Conservation (phyloP, 1,140 invertebrate species). For the Calliphora vicina region DNA sequence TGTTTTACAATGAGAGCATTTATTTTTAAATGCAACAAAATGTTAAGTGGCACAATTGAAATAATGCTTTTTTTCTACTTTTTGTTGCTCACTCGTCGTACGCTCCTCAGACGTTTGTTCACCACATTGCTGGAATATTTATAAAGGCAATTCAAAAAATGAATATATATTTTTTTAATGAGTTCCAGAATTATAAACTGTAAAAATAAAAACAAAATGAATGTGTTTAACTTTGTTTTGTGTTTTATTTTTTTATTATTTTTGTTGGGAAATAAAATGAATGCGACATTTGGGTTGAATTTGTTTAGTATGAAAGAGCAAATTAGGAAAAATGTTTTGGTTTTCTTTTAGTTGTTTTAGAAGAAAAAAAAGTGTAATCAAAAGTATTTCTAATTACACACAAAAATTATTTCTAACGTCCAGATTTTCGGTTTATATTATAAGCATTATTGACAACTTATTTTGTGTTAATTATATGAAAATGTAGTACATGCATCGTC, state of each 20-base stretch:
- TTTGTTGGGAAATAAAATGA: background rate
- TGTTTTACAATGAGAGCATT: constrained; percentile 16
- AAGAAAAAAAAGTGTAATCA: too few relatives aligned
- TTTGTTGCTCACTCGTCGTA: background rate
- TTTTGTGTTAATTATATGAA: too few relatives aligned
- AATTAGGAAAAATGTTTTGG: background rate
- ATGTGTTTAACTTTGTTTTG: background rate
- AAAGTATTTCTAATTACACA: too few relatives aligned
- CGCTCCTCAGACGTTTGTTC: background rate
- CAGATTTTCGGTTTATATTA: too few relatives aligned
- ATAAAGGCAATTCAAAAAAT: background rate
- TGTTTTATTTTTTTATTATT: background rate
- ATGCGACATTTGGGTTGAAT: background rate
- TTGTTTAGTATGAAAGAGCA: background rate
- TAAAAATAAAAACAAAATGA: background rate
- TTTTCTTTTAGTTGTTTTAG: too few relatives aligned
- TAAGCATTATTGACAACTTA: too few relatives aligned
- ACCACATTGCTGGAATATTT: background rate
- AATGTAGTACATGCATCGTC: too few relatives aligned
- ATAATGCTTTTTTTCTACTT: background rate
- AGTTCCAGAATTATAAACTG: background rate
- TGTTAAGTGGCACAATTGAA: constrained; percentile 35
- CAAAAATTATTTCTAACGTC: too few relatives aligned
- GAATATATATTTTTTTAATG: constrained; percentile 13
- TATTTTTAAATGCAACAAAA: constrained; percentile 28